Conservation (phyloP, 1,140 invertebrate genomes). For the Bombus terrestris region DNA sequence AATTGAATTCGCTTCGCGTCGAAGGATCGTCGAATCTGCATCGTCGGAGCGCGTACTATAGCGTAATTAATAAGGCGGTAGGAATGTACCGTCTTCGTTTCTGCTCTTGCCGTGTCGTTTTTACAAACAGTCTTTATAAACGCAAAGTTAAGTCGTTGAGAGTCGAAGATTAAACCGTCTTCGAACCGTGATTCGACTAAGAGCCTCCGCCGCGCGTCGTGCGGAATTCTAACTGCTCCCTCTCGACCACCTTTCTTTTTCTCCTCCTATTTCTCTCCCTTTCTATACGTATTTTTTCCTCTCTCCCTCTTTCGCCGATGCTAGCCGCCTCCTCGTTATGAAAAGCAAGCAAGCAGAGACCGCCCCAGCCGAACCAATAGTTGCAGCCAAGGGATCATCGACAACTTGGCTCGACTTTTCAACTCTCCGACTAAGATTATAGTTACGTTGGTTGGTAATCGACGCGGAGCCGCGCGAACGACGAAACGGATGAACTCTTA, state of each 20-base stretch:
- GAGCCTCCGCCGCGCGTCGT: slow-evolving; percentile 53
- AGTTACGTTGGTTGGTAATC: background rate
- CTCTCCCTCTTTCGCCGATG: background rate
- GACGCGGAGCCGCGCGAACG: background rate
- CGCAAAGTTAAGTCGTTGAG: slow-evolving; percentile 71
- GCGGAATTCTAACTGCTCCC: slow-evolving; percentile 71
- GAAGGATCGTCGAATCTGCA: background rate
- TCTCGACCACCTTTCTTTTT: slow-evolving; percentile 10
- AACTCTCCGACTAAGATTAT: background rate
- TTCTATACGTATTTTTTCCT: background rate
- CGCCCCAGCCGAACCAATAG: no score
- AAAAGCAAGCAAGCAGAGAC: slow-evolving; percentile 5
- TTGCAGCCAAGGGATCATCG: background rate
- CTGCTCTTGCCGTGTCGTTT: background rate
- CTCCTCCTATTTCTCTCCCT: background rate
- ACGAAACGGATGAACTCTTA: no score
- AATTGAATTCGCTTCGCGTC: background rate
- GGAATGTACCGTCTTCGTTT: background rate
- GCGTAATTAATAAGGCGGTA: background rate
- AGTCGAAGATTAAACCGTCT: slow-evolving; percentile 76
- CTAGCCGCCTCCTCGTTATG: background rate
- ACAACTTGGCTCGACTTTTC: background rate
- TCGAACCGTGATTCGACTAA: slow-evolving; percentile 66
- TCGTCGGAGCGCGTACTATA: background rate
- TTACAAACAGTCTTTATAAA: slow-evolving; percentile 54